Evolutionary conservation across 1,140 invertebrate species (phyloP).

Genomic region (Zaprionus kolodkinae): DNA sequence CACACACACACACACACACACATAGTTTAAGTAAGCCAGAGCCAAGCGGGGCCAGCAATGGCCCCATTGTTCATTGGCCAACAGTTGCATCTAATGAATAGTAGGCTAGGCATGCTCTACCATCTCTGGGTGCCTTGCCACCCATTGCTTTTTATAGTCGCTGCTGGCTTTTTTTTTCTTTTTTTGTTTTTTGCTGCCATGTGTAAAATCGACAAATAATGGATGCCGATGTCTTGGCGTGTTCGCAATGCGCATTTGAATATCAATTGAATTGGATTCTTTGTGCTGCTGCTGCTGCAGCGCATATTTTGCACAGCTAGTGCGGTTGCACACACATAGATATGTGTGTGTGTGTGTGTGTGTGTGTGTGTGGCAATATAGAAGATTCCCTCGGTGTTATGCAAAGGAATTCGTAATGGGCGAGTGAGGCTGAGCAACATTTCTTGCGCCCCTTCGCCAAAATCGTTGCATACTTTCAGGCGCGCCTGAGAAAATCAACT

Average conservation of each 20-base stretch:
- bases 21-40: slow-evolving; percentile 42
- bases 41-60: slow-evolving; percentile 42
- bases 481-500: background rate
- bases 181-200: slow-evolving; percentile 26
- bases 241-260: slow-evolving; percentile 78
- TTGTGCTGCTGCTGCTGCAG: slow-evolving; percentile 68
- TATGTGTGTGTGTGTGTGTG: no score
- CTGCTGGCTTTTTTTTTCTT: slow-evolving; percentile 24
- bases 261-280: slow-evolving; percentile 83
- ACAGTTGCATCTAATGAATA: slow-evolving; percentile 60
- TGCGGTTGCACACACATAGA: slow-evolving; percentile 37
- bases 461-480: slow-evolving; percentile 61
- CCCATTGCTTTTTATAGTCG: slow-evolving; percentile 27
- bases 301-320: slow-evolving; percentile 67
- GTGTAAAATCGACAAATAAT: slow-evolving; percentile 75
- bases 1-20: slow-evolving; percentile 29
- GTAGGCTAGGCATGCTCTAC: slow-evolving; percentile 30
- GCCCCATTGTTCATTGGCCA: slow-evolving; percentile 66
- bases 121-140: slow-evolving; percentile 11
- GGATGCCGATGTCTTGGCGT: slow-evolving; percentile 46
- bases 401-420: slow-evolving; percentile 74
- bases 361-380: slow-evolving; percentile 55
- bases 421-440: slow-evolving; percentile 35
- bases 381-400: slow-evolving; percentile 68
- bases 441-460: slow-evolving; percentile 23